These are phyloP conservation scores for Neogobius melanostomus DNA, from an alignment of 2,113 vertebrate species.

Conservation along the genomic window DNA sequence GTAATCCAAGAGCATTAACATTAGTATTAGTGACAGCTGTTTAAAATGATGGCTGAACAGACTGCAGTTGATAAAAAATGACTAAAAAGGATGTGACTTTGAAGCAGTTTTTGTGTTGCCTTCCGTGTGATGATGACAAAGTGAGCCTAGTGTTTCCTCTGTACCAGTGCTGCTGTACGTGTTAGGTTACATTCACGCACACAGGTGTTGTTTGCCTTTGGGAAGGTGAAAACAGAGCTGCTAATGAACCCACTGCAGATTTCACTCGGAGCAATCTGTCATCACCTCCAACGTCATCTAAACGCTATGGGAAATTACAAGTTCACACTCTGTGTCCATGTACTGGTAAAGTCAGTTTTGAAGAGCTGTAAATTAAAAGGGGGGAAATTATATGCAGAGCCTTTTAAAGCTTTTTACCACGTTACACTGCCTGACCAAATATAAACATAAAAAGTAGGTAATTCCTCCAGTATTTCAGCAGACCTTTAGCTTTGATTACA, in stretches of 20 bases:
- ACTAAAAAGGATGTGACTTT: not conserved
- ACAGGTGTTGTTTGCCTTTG: conserved; percentile 53
- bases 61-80: not conserved
- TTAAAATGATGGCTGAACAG: not conserved
- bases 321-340: conserved; percentile 47
- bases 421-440: not conserved
- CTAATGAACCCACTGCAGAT: conserved; percentile 62
- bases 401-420: not conserved
- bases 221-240: conserved; percentile 49
- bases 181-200: conserved; percentile 42
- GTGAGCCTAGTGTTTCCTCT: conserved; percentile 13
- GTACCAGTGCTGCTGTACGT: conserved; percentile 25
- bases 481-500: too few relatives aligned
- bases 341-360: not conserved
- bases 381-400: not conserved
- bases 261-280: conserved; percentile 53
- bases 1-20: too few relatives aligned
- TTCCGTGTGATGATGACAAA: not conserved
- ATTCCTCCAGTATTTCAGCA: too few relatives aligned
- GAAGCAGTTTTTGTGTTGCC: not conserved
- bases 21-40: not conserved
- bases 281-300: conserved; percentile 69
- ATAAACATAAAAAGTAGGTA: too few relatives aligned
- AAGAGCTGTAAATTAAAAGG: too few relatives aligned
- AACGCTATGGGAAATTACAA: conserved; percentile 59